Evolutionary conservation across 2,797 vertebrate species (phyloP), one percentile per base, ranked within the genome.

Genomic region (Epinephelus awoara): DNA sequence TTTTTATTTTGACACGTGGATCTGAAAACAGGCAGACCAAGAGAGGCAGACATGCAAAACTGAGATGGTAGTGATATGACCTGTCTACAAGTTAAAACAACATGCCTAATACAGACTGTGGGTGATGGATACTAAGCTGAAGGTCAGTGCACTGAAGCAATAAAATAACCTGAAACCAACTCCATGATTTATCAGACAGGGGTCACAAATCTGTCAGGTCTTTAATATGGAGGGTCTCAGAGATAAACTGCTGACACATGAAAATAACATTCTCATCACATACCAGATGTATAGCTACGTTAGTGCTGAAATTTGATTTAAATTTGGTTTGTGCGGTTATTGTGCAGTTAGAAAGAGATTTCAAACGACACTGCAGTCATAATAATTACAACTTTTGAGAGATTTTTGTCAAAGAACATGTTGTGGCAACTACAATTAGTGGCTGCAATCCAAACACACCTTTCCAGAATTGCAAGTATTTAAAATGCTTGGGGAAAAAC

Each of bases 21-120:
- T 29, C 64, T 77, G 62, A 87, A 77, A 80, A 77, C 72, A 79
- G 73, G 34, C 84, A 64, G 66, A 69, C 27, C 3, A 3, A 67
- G 65, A 63, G 62, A 73, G 29, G 71, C 40, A 57, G 83, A 81
- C 78, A 74, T n/a, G 23, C 64, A 71, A 46, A 84, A 83, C 75
- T 0, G 58, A 80, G 81, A 84, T 27, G 72, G 68, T 67, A 83
- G 72, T 57, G 75, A 87, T 77, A 72, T 52, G 83, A 85, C 56
- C 68, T 58, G 72, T 75, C 59, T 55, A 55, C 27, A 61, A 83
- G 83, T 85, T 77, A 79, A 91, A 92, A 86, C 72, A 91, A 91
- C 82, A 89, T 82, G 87, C 76, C 75, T 40, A 0, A 64, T 74
- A 65, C 78, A 71, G 80, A 75, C 77, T 73, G 69, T 25, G 65